Conservation (phyloP, 2,888 invertebrate genomes). For the Acanthacorydalis orientalis region DNA sequence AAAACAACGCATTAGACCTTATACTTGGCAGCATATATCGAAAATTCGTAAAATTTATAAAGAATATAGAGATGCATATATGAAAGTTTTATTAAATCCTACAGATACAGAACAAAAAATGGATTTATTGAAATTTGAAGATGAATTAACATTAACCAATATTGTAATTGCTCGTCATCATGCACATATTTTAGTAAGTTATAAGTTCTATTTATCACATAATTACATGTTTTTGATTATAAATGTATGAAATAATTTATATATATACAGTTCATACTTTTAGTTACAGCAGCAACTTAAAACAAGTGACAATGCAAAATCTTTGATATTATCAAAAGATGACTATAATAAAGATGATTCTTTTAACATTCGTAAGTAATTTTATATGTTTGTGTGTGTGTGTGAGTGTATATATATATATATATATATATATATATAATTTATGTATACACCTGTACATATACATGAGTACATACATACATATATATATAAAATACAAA, state of each 20-base stretch:
- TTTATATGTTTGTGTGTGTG: too few relatives aligned
- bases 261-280: background rate
- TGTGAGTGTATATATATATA: too few relatives aligned
- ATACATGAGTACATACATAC: too few relatives aligned
- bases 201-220: slow-evolving; percentile 1
- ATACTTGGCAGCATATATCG: slow-evolving; percentile 54
- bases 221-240: background rate
- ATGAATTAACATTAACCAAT: slow-evolving; percentile 51
- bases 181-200: slow-evolving; percentile 52
- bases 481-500: too few relatives aligned
- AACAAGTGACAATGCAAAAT: too few relatives aligned
- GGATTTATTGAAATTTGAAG: slow-evolving; percentile 59
- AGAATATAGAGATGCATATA: slow-evolving; percentile 51
- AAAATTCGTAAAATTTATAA: slow-evolving; percentile 51
- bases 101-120: slow-evolving; percentile 56
- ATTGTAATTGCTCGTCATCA: slow-evolving; percentile 66
- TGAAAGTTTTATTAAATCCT: slow-evolving; percentile 49
- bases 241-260: background rate
- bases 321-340: too few relatives aligned
- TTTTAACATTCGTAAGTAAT: too few relatives aligned
- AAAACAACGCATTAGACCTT: slow-evolving; percentile 54
- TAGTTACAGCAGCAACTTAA: too few relatives aligned
- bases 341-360: too few relatives aligned
- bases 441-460: too few relatives aligned
- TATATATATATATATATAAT: too few relatives aligned